These are phyloP conservation scores for Ecliptopera silaceata DNA, from an alignment of 2,888 invertebrate species.

Conservation along the genomic window DNA sequence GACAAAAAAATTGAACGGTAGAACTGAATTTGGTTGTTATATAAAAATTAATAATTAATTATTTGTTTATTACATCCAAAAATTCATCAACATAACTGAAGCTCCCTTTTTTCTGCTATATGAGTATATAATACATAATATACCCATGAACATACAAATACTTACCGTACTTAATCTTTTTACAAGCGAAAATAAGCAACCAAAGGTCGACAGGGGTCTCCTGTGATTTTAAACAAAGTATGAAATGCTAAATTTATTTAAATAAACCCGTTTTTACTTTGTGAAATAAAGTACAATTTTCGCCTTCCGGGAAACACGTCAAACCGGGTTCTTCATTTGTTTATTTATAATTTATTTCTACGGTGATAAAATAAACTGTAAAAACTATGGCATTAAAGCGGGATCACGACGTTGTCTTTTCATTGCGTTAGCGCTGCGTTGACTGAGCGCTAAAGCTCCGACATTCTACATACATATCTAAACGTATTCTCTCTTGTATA, in stretches of 20 bases:
- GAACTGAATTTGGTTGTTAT: too few species aligned
- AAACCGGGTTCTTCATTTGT: conserved; percentile 10
- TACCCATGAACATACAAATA: conserved; percentile 48
- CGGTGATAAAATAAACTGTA: neutral
- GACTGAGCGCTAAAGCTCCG: too few species aligned
- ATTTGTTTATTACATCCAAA: too few species aligned
- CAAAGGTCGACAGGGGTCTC: conserved; percentile 61
- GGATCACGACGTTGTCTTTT: too few species aligned
- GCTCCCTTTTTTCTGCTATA: conserved; percentile 35
- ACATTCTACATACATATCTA: too few species aligned
- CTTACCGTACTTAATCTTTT: conserved; percentile 49
- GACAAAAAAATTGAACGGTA: too few species aligned
- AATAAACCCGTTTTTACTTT: conserved; percentile 40
- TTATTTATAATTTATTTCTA: conserved; percentile 1
- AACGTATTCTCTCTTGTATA: too few species aligned
- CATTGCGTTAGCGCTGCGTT: too few species aligned
- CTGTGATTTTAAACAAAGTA: conserved; percentile 57
- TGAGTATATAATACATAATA: conserved; percentile 42
- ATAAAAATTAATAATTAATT: too few species aligned
- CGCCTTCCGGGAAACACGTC: conserved; percentile 28
- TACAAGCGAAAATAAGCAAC: conserved; percentile 54
- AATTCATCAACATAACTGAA: neutral
- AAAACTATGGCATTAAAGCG: too few species aligned
- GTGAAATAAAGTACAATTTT: conserved; percentile 29
- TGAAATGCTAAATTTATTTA: conserved; percentile 53